Evolutionary conservation across 2,113 vertebrate genomes (phyloP), one percentile per base, ranked within the genome.

Genomic region (Cromileptes altivelis): DNA sequence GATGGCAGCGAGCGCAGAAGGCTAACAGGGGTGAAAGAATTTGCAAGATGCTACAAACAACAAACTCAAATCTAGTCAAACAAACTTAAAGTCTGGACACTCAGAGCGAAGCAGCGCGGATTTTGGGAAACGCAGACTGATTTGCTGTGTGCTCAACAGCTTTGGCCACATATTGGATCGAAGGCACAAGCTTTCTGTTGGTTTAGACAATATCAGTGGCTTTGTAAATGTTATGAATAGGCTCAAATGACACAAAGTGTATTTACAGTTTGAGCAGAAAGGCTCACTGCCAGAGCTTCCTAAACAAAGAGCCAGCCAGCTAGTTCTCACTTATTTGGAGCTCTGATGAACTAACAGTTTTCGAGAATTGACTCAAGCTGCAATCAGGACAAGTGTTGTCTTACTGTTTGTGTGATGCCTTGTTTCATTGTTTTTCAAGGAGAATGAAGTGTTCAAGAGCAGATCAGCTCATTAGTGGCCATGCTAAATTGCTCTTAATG

Each of bases 401-500:
- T 65, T 25, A 52, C 10, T 52, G 40, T 27, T 49, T 23, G 68
- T 47, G 42, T 52, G 10, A 70, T 33, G 68, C 33, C 37, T 10
- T 1, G 25, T 55, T 64, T 71, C 70, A 37, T 84, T 86, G 80
- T 90, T 83, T 86, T 70, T 82, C 40, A 55, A 81, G 76, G 62
- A 86, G 70, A 88, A 80, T 73, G 30, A 75, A 80, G 82, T 81
- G 70, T 76, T 88, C 17, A 37, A 76, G 80, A 88, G 81, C 72
- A 80, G 68, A 82, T 75, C 65, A 81, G 88, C 82, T 90, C 89
- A 81, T 93, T 92, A 88, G 85, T 12, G 14, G 72, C 77, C 80
- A 23, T 19, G 75, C 71, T 78, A 82, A 81, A 89, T 76, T 45
- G 67, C 58, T 87, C 77, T 84, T 89, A 91, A 92, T 89, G 83